Percentiles rank a stretch among this genome's conserved stretches.
phyloP scores from a whole-genome alignment of 2,113 vertebrate species.

The Copsychus sechellarum region DNA sequence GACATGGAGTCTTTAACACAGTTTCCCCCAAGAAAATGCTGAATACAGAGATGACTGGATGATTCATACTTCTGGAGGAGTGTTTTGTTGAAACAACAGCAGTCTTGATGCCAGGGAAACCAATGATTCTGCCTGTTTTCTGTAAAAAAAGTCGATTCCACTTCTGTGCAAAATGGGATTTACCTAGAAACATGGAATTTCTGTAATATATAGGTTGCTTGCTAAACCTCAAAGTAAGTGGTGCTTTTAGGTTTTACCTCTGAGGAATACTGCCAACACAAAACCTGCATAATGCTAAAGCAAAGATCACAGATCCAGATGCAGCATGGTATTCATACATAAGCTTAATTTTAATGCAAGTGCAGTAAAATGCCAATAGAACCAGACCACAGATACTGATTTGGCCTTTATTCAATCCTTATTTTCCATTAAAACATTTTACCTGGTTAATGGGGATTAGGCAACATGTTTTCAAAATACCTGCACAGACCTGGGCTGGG shows the following conservation, averaged over 20 bases:
- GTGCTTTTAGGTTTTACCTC: background rate
- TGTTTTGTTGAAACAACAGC: conserved; percentile 13
- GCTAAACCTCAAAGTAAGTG: background rate
- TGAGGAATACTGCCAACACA: background rate
- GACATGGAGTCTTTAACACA: background rate
- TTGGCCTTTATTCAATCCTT: background rate
- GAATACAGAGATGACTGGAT: background rate
- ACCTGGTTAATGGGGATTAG: background rate
- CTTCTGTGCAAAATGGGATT: background rate
- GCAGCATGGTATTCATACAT: background rate
- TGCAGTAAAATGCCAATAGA: background rate
- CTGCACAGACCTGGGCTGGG: background rate
- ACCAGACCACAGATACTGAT: background rate
- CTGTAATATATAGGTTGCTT: background rate
- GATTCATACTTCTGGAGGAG: conserved; percentile 22
- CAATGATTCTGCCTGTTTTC: background rate
- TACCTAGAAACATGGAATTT: background rate
- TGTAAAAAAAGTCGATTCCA: background rate
- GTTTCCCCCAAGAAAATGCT: background rate
- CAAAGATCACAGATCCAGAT: background rate
- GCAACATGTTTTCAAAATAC: background rate
- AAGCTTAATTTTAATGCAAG: background rate
- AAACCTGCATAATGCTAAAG: background rate
- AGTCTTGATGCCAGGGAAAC: background rate
- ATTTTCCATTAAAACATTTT: background rate